A percentile compares a stretch with the other conserved stretches of the same genome.
Conservation (phyloP, 2,888 invertebrate species). For the Steromphala cineraria region DNA sequence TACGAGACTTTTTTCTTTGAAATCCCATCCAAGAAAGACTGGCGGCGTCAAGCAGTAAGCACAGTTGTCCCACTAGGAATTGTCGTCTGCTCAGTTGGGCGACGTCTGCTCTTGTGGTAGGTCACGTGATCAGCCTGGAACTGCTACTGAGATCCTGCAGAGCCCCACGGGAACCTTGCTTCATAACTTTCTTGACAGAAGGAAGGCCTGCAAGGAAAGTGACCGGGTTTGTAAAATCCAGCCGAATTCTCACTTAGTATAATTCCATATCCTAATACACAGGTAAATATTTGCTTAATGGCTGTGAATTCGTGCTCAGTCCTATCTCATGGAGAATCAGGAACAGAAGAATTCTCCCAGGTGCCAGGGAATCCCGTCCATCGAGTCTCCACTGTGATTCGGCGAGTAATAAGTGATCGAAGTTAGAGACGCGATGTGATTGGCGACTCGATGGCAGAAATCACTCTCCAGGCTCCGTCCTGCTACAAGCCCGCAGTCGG, state of each 20-base stretch:
- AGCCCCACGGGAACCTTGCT: background rate
- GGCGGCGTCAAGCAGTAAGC: background rate
- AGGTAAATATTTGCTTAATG: background rate
- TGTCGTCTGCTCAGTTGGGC: constrained; percentile 8
- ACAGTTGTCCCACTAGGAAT: background rate
- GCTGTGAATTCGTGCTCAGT: background rate
- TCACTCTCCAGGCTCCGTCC: background rate
- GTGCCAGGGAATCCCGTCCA: background rate
- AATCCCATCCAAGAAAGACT: background rate
- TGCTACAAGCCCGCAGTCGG: background rate
- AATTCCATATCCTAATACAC: background rate
- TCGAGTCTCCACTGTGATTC: background rate
- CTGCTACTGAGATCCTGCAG: background rate
- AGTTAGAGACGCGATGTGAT: background rate
- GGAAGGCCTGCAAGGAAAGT: background rate
- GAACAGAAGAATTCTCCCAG: background rate
- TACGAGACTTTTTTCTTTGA: background rate
- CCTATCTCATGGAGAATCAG: background rate
- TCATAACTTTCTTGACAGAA: background rate
- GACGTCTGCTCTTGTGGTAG: background rate
- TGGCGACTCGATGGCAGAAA: background rate
- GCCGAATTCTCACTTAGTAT: background rate
- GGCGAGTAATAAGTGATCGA: background rate
- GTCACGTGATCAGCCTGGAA: background rate
- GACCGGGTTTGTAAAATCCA: background rate